These are phyloP conservation scores for Zoanthus solanderi DNA, from an alignment of 92 coral and sea anemone genomes.

Conservation along the genomic window DNA sequence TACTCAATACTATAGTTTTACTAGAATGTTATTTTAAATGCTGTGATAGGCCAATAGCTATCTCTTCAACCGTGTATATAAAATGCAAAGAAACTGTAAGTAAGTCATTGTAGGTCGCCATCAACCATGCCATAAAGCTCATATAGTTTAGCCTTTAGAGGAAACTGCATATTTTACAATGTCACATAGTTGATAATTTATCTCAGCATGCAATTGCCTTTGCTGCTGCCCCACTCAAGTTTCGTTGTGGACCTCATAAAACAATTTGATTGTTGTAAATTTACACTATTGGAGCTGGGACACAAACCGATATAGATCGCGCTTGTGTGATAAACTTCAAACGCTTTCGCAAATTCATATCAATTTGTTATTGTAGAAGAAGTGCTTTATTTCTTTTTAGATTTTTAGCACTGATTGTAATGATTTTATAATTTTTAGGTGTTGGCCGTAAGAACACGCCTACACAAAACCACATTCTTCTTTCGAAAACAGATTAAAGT, in stretches of 20 bases:
- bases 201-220: not conserved
- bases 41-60: not conserved
- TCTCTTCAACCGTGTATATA: not conserved
- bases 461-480: not conserved
- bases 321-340: not conserved
- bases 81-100: not conserved
- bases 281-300: not conserved
- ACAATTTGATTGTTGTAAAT: not conserved
- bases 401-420: not conserved
- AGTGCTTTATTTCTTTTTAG: not conserved
- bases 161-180: not conserved
- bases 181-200: not conserved
- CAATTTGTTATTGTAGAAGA: not conserved
- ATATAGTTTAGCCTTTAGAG: not conserved
- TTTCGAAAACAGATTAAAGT: not conserved
- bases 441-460: not conserved
- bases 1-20: too few species aligned
- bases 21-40: not conserved
- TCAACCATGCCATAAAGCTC: not conserved
- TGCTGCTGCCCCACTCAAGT: not conserved
- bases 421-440: not conserved
- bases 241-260: not conserved
- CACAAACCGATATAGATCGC: not conserved
- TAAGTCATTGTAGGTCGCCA: not conserved
- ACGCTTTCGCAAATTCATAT: not conserved